Evolutionary conservation across 1,140 invertebrate genomes (phyloP).

Genomic region (Trichonephila clavata): DNA sequence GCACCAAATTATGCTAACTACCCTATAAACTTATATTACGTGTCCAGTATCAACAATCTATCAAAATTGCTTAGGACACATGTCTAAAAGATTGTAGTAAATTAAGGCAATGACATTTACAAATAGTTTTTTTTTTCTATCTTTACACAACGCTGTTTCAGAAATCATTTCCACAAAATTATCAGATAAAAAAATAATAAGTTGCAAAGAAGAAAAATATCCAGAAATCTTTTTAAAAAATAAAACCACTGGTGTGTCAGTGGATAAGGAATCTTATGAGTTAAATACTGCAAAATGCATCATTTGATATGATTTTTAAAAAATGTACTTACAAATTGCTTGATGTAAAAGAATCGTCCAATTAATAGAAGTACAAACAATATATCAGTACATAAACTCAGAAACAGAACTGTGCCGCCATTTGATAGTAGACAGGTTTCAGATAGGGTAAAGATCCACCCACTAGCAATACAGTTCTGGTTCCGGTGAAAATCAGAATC

Average conservation of each 20-base stretch:
- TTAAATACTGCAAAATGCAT: not conserved
- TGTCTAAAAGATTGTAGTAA: too few species aligned
- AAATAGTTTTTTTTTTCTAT: too few species aligned
- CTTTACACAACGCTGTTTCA: too few species aligned
- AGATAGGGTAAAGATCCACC: conserved; percentile 52
- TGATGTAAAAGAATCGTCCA: not conserved
- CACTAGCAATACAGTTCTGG: conserved; percentile 53
- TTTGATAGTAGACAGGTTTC: conserved; percentile 21
- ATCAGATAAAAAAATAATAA: not conserved
- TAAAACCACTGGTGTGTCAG: conserved; percentile 5
- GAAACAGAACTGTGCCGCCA: conserved; percentile 49
- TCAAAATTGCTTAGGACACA: too few species aligned
- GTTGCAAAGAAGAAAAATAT: not conserved
- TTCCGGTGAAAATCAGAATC: conserved; percentile 45
- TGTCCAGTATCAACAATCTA: too few species aligned
- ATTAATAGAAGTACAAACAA: not conserved
- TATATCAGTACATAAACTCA: not conserved
- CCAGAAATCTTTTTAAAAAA: not conserved
- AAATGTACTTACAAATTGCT: conserved; percentile 27
- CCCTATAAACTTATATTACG: too few species aligned
- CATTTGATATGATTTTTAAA: not conserved
- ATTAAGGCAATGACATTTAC: too few species aligned
- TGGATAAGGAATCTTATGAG: not conserved
- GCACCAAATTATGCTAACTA: too few species aligned
- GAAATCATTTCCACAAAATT: not conserved